A percentile compares a stretch with the other conserved stretches of the same genome.
phyloP scores from a whole-genome alignment of 1,140 invertebrate genomes.

The Diuraphis noxia region DNA sequence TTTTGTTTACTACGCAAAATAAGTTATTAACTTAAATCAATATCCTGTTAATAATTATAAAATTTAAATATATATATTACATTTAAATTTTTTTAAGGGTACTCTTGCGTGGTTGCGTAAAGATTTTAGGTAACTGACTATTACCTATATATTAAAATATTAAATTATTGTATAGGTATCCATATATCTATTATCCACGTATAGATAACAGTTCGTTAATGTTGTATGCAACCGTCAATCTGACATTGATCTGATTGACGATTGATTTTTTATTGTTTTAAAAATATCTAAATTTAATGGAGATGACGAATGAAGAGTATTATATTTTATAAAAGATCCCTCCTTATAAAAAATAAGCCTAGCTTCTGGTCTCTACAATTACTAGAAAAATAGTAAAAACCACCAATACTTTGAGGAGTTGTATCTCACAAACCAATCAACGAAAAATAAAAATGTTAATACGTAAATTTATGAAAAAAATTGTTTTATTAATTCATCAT shows the following conservation, averaged over 20 bases:
- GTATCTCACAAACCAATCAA: too few relatives aligned
- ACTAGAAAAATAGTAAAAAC: too few relatives aligned
- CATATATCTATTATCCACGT: too few relatives aligned
- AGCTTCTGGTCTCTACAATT: too few relatives aligned
- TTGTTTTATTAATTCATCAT: too few relatives aligned
- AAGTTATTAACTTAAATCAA: not conserved
- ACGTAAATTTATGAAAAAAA: too few relatives aligned
- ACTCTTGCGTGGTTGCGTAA: not conserved
- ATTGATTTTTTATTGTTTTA: too few relatives aligned
- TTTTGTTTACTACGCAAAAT: not conserved
- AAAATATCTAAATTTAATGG: not conserved
- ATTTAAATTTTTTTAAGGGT: too few relatives aligned
- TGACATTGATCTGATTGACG: too few relatives aligned
- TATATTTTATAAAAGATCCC: not conserved
- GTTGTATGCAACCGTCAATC: not conserved
- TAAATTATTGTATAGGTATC: not conserved
- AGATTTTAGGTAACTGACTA: not conserved
- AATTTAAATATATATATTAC: not conserved
- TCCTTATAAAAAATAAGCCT: too few relatives aligned
- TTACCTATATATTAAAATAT: not conserved
- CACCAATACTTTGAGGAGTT: too few relatives aligned
- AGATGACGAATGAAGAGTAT: not conserved
- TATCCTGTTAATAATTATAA: not conserved
- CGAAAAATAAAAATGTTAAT: too few relatives aligned
- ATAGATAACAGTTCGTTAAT: not conserved